Evolutionary conservation across 2,797 vertebrate species (phyloP), one percentile per base, ranked within the genome.

Genomic region (Linurgus olivaceus): DNA sequence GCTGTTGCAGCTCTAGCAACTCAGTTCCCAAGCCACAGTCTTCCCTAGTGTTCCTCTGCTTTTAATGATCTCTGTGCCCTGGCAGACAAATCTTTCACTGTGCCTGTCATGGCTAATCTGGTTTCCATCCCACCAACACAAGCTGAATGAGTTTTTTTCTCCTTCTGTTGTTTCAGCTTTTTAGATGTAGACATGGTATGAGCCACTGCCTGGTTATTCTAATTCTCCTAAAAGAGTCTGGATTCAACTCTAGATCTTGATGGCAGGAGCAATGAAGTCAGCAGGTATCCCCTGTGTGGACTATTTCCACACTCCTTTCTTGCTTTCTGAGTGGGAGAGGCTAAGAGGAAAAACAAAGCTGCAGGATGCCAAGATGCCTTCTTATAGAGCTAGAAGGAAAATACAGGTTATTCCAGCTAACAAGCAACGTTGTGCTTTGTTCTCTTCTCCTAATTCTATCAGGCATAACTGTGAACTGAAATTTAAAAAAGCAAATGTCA

Each of bases 1-100:
- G 24, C 35, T 62, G 6, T 28, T 87, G 68, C 62, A 61, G 68
- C 62, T 63, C 48, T 31, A 63, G 15, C 13, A 13, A 9, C 82
- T 87, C 7, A 1, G 29, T 70, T 79, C 68, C 52, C 54, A 25
- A 82, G 61, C 33, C 42, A 13, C 0, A 0, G 33, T 15, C 33
- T 73, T 94, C 48, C 35, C 33, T 68, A 35, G 1, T 71, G 70
- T 80, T 33, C 26, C 42, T 81, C 20, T 79, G 33, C 37, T 48
- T 81, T 42, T 72, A 33, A 28, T 2, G 7, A 70, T 35, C 35
- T 93, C 48, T 24, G 12, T 11, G 5, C 26, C 23, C 21, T 6
- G 3, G 17, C 21, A 88, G 70, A 65, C 17, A 63, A 63, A 48
- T 45, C 10, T 20, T 70, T 68, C 28, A 33, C 72, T 71, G n/a